Evolutionary conservation across 2,113 vertebrate species (phyloP).

Genomic region (Ciconia boyciana): DNA sequence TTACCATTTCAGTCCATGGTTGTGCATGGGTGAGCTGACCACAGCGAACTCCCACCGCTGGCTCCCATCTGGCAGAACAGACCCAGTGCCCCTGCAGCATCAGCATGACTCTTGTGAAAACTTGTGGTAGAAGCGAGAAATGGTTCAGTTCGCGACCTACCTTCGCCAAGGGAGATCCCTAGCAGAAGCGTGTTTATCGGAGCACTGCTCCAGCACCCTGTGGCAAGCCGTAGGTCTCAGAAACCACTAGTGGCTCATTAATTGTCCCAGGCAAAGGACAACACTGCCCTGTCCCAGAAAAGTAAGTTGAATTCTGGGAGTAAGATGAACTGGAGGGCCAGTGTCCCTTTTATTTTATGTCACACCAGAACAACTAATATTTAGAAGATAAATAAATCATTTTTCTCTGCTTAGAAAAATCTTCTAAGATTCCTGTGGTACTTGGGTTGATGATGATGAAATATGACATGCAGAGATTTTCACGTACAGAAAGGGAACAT

Average conservation of each 20-base stretch:
- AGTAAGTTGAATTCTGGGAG: not conserved
- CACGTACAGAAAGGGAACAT: not conserved
- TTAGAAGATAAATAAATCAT: not conserved
- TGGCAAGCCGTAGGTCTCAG: not conserved
- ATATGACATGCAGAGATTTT: not conserved
- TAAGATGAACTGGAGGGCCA: not conserved
- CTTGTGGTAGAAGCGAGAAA: not conserved
- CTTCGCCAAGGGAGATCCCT: rapidly evolving
- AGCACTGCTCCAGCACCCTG: not conserved
- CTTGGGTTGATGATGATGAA: conserved; percentile 5
- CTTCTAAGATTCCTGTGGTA: not conserved
- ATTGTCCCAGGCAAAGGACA: not conserved
- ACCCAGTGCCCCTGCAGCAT: not conserved
- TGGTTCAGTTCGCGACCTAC: rapidly evolving
- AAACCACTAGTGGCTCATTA: not conserved
- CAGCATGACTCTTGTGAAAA: not conserved
- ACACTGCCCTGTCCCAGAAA: not conserved
- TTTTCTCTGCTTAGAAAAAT: not conserved
- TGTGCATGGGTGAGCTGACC: not conserved
- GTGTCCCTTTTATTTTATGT: not conserved
- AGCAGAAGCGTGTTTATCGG: rapidly evolving
- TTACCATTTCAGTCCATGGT: not conserved
- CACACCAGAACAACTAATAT: not conserved
- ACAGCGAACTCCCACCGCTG: not conserved
- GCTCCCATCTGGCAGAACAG: not conserved